Base-by-base conservation (phyloP, 2,113 vertebrate genomes). In the Castor canadensis region DNA sequence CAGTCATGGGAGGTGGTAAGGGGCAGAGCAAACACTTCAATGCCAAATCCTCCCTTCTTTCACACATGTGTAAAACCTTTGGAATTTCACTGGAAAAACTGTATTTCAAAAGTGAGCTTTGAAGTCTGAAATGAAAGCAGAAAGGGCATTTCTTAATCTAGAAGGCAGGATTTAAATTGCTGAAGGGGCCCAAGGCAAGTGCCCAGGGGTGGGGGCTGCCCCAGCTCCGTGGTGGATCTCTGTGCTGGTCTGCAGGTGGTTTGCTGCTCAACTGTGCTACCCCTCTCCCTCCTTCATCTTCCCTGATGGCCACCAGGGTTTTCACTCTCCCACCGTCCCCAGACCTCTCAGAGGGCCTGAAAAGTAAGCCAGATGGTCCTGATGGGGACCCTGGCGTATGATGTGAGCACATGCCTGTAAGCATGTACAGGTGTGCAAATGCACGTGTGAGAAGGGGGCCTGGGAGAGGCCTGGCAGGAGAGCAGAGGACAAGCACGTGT, bases 121-220 rank as follows among this genome's bases (percentile, higher is more conserved):
- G 96, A 97, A 96, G 97, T 96, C 56, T 52, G 73, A 35, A 95
- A 93, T 96, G 91, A 94, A 95, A 95, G 84, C 60, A 87, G 96
- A 87, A 62, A 71, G 76, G 79, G 75, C 60, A 47, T 71, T 89
- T 87, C 38, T 71, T 47, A 19, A 67, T 22, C 6, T 1, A 24
- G 87, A 92, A 83, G 49, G 76, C 40, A n/a, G 92, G 95, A 40
- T 73, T 83, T 49, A 32, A 60, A 77, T 9, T 17, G 47, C 81
- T 0, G 35, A 26, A 9, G 85, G 92, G 66, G 26, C 43, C 3
- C 1, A 5, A 28, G 79, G 45, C 20, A 45, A 56, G 79, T 4
- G 45, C 22, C 12, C 24, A 43, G 0, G n/a, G 94, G 58, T 0
- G 9, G 8, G 7, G 83, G 24, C 24, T 6, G 81, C 60, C 38